phyloP scores from a whole-genome alignment of 2,797 vertebrate genomes.

The Lagorchestes hirsutus region DNA sequence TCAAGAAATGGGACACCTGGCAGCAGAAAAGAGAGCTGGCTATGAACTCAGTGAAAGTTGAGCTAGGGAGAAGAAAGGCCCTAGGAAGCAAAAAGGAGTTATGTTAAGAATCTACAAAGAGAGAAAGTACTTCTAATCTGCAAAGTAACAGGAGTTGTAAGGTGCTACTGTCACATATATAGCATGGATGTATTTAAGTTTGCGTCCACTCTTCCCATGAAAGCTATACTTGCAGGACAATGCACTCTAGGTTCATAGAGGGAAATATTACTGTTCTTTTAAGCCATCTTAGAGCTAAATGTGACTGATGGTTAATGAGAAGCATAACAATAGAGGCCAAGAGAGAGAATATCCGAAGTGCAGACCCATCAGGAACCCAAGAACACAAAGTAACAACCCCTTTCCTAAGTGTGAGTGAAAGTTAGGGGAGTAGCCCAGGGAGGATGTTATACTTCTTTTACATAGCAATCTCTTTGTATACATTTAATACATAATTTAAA shows the following conservation, averaged over 20 bases:
- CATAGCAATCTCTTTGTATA: not conserved
- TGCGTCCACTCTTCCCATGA: not conserved
- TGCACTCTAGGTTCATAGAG: not conserved
- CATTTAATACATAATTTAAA: slow-evolving; percentile 5
- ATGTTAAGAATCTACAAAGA: not conserved
- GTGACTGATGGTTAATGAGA: not conserved
- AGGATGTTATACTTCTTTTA: not conserved
- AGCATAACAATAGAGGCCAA: not conserved
- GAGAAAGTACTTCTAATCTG: not conserved
- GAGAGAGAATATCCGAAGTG: not conserved
- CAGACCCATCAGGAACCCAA: not conserved
- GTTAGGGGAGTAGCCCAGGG: not conserved
- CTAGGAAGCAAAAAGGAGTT: not conserved
- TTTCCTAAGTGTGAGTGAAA: not conserved
- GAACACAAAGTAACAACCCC: not conserved
- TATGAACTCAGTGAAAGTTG: not conserved
- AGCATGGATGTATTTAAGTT: not conserved
- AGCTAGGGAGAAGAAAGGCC: not conserved
- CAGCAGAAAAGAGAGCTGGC: not conserved
- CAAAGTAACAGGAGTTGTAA: not conserved
- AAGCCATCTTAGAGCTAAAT: not conserved
- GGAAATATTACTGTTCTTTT: not conserved
- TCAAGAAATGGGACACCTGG: not conserved
- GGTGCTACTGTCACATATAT: not conserved
- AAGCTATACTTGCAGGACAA: not conserved